Evolutionary conservation across 2,113 vertebrate species (phyloP).

Genomic region (Periophthalmus modestus): DNA sequence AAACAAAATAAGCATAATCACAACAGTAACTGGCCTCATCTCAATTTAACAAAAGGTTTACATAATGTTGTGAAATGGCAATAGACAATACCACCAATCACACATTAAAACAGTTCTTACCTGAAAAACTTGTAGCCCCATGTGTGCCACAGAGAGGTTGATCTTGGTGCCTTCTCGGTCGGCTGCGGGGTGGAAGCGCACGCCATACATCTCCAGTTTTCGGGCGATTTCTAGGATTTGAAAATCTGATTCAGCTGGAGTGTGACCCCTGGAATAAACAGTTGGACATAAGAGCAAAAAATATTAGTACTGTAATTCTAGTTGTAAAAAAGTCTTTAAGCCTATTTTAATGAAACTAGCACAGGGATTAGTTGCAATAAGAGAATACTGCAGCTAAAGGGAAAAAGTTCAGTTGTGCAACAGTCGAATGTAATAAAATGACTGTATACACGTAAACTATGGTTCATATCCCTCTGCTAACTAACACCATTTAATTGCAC

Average conservation of each 20-base stretch:
- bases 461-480: not conserved
- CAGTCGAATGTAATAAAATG: too few relatives aligned
- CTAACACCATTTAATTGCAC: not conserved
- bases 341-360: too few relatives aligned
- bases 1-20: too few relatives aligned
- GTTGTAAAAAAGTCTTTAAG: too few relatives aligned
- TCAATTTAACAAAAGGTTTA: too few relatives aligned
- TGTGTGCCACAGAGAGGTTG: conserved; percentile 90
- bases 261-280: conserved; percentile 82
- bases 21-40: too few relatives aligned
- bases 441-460: not conserved
- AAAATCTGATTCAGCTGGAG: conserved; percentile 95
- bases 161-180: conserved; percentile 95
- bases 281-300: not conserved
- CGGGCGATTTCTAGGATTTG: conserved; percentile 95
- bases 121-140: conserved; percentile 96
- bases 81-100: not conserved
- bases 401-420: not conserved
- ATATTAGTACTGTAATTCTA: not conserved
- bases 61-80: too few relatives aligned
- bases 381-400: not conserved
- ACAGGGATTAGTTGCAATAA: not conserved
- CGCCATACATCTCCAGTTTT: conserved; percentile 95
- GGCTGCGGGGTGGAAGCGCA: conserved; percentile 89
- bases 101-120: conserved; percentile 62